Evolutionary conservation across 2,797 vertebrate species (phyloP).

Genomic region (Philypnodon macrostomus): DNA sequence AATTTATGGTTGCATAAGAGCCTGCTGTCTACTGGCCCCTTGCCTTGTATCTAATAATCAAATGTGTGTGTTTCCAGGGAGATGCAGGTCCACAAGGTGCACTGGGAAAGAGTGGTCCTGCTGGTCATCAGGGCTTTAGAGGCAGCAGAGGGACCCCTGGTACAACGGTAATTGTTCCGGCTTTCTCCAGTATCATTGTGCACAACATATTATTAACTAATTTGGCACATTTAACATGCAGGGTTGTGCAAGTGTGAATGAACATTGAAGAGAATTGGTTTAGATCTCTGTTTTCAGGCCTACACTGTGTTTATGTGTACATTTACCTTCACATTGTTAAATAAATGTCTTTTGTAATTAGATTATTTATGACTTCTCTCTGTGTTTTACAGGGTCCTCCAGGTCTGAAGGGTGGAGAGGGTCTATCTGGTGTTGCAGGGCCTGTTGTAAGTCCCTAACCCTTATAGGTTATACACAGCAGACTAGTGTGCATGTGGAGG

Average conservation of each 20-base stretch:
- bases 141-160: conserved; percentile 83
- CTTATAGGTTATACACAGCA: conserved; percentile 17
- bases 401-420: conserved; percentile 90
- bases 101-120: conserved; percentile 84
- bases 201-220: no score
- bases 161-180: conserved; percentile 70
- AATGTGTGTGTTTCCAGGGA: conserved; percentile 76
- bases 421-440: conserved; percentile 80
- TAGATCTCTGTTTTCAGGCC: background rate
- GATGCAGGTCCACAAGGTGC: conserved; percentile 84
- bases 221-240: no score
- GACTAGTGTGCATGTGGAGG: conserved; percentile 30
- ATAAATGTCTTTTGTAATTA: no score
- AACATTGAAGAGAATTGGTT: no score
- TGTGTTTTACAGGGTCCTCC: conserved; percentile 77
- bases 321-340: no score
- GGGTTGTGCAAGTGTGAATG: no score
- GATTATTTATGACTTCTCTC: conserved; percentile 9
- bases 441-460: conserved; percentile 74
- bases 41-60: conserved; percentile 44
- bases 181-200: no score
- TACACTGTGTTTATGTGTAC: no score
- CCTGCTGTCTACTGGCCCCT: conserved; percentile 48
- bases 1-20: conserved; percentile 58
- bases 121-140: conserved; percentile 83